Conservation (phyloP, 2,888 invertebrate species). For the Eutolmus rufibarbis region DNA sequence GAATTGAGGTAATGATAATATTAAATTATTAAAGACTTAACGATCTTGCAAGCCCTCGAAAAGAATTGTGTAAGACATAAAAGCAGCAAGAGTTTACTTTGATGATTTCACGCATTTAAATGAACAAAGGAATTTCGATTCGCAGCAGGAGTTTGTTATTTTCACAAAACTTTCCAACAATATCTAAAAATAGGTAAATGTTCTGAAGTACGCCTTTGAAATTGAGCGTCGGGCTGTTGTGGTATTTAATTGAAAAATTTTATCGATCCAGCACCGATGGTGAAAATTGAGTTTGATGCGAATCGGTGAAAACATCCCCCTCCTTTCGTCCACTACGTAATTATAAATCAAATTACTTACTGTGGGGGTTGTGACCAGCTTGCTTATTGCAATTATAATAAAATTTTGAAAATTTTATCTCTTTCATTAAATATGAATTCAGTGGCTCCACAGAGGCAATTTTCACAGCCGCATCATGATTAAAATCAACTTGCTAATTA, state of each 20-base stretch:
- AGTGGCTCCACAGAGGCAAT: not conserved
- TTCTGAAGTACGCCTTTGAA: not conserved
- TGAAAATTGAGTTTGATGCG: not conserved
- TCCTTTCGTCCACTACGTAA: not conserved
- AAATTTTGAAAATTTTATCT: not conserved
- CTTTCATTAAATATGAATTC: not conserved
- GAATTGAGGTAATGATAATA: too few relatives aligned
- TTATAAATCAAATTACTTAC: not conserved
- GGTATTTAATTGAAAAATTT: not conserved
- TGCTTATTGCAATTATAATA: not conserved
- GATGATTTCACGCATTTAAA: not conserved
- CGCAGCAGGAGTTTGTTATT: not conserved
- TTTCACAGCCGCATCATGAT: not conserved
- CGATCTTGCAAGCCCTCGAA: not conserved
- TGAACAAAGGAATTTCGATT: not conserved
- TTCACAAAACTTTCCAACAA: not conserved
- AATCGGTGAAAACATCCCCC: not conserved
- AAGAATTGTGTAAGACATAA: not conserved
- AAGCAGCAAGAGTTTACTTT: not conserved
- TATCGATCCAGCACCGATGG: not conserved
- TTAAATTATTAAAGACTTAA: too few relatives aligned
- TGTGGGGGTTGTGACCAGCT: not conserved
- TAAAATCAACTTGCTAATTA: not conserved
- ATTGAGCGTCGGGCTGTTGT: not conserved
- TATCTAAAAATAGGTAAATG: not conserved